Evolutionary conservation across 37 sponge, comb jelly and placozoan species (phyloP), one percentile per base, ranked within the genome.

Genomic region (Lycopodina hypogea): DNA sequence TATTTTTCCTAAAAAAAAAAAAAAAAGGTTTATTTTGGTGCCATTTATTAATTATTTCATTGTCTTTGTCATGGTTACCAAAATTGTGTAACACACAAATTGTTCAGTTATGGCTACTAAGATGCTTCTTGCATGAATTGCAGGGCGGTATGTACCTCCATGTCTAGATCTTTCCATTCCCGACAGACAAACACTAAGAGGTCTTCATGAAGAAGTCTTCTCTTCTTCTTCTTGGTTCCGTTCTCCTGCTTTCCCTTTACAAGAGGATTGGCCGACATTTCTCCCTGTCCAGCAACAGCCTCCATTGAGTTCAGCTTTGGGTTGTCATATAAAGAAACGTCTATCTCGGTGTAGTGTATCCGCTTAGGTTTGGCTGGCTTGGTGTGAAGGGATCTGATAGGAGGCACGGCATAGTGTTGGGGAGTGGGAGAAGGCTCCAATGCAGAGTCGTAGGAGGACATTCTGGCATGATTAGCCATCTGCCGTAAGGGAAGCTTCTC

Each of bases 311-410:
- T 36, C 42, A 76, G 42, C 36, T 23, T 38, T 1, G 76, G 41
- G 42, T 76, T 60, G 15, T 56, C 33, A 42, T 73, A 39, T 2
- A 53, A 32, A n/a, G 62, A 76, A 15, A 76, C 42, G 34, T 76
- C 76, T 22, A 76, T 76, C 42, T 76, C 76, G 28, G 53, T 56
- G 61, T 76, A 76, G 60, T 56, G 74, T 22, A 55, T 30, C 30
- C 48, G 42, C 12, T 51, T 52, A 15, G 73, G 53, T 9, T n/a
- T 18, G 2, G 64, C 24, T 3, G 42, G 17, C 50, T 41, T 23
- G n/a, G n/a, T n/a, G n/a, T n/a, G n/a, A n/a, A n/a, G n/a, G 1
- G 23, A 7, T 0, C 32, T 2, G 8, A n/a, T 7, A 32, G 51
- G 73, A 3, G 50, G 48, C 33, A 59, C 39, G 1, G 63, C 19